Base-by-base conservation (phyloP, 2,113 vertebrate species). In the Bolborhynchus lineola region DNA sequence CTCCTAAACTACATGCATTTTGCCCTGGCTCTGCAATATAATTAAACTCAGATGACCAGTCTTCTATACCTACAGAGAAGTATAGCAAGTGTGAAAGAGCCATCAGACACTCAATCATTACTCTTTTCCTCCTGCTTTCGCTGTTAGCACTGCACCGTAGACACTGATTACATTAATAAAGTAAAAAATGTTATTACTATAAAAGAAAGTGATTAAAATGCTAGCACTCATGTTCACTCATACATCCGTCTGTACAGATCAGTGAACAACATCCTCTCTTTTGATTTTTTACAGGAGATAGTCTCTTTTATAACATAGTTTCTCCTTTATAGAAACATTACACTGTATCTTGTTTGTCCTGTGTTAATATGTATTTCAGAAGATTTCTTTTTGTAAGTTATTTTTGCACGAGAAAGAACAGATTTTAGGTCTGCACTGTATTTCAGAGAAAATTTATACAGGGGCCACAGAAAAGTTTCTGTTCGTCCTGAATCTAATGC, bases 71-170 rank as follows among this genome's bases (percentile, higher is more conserved):
- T 67, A 65, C 53, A 53, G 20, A 77, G 41, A 77, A 4, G 9
- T 42, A 31, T 4, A 26, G 31, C 13, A n/a, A 31, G 10, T 24
- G 15, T 50, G 24, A 94, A 86, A 68, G 16, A 74, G 53, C 10
- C 12, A 39, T 25, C 2, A 2, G 35, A 28, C 55, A 50, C 37
- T 17, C 19, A 89, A 0, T 9, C 0, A 0, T 72, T 62, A 49
- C 16, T 5, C 4, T 67, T 75, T 85, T 62, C 37, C 7, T 86
- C 28, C 23, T 60, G n/a, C 13, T 88, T 87, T 68, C 39, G 71
- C 39, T 65, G 24, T 50, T 80, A 79, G 10, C 19, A 25, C 31
- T 70, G 37, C 18, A n/a, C 26, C 16, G n/a, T 46, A 50, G 41
- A 23, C 65, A 63, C 2, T 82, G 23, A 85, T 77, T 25, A 77